A percentile compares a stretch with the other conserved stretches of the same genome.
phyloP scores from a whole-genome alignment of 2,797 vertebrate genomes.

The Helostoma temminkii region DNA sequence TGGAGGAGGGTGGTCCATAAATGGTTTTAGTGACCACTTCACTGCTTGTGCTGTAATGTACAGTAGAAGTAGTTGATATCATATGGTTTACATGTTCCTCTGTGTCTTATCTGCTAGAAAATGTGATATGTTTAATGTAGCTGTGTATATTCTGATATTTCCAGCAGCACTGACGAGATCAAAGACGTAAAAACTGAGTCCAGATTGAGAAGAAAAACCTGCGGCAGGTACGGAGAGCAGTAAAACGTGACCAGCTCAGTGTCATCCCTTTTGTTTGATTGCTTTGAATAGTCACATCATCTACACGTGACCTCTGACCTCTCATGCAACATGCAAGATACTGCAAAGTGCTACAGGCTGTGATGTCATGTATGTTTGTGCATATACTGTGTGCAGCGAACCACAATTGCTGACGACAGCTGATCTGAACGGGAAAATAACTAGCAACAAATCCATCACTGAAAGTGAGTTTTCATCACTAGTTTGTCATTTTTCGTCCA shows the following conservation, averaged over 20 bases:
- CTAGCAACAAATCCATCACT: conserved; percentile 50
- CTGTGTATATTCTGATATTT: conserved; percentile 7
- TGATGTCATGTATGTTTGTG: conserved; percentile 49
- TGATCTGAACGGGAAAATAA: conserved; percentile 61
- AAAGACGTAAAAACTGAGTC: conserved; percentile 11
- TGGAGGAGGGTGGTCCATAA: conserved; percentile 1
- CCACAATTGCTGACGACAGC: conserved; percentile 48
- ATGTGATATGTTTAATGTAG: conserved; percentile 6
- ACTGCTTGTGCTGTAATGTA: neutral
- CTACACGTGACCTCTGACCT: conserved; percentile 27
- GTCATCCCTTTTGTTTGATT: neutral
- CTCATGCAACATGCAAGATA: conserved; percentile 24
- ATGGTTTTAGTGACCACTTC: conserved; percentile 20
- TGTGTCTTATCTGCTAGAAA: neutral
- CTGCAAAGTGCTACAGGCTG: conserved; percentile 9
- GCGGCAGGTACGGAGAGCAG: conserved; percentile 55
- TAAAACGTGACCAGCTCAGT: neutral
- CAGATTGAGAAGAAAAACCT: conserved; percentile 55
- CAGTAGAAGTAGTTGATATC: neutral
- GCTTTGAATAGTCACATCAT: conserved; percentile 12
- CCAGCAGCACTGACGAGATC: conserved; percentile 10
- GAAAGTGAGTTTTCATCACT: conserved; percentile 78
- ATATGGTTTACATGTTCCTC: neutral
- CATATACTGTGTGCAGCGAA: conserved; percentile 76
- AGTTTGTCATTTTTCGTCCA: neutral